Percentiles rank a stretch among this genome's conserved stretches.
phyloP scores from a whole-genome alignment of 2,888 invertebrate species.

The Nesidiocoris tenuis region DNA sequence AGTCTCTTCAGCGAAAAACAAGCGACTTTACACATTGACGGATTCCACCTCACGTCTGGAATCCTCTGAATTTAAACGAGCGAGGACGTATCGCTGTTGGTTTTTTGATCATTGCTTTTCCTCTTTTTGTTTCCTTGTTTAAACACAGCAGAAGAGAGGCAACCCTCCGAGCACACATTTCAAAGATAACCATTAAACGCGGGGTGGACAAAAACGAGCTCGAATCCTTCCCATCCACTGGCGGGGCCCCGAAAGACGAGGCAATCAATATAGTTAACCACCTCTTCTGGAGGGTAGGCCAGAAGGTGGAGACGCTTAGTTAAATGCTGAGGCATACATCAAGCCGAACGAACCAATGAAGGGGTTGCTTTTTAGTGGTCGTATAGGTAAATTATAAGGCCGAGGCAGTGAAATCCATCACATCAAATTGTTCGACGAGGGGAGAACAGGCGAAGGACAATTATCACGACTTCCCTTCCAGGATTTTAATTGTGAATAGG shows the following conservation, averaged over 20 bases:
- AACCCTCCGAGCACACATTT: slow-evolving; percentile 23
- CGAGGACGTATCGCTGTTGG: slow-evolving; percentile 5
- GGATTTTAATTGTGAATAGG: slow-evolving; percentile 26
- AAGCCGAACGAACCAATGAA: slow-evolving; percentile 20
- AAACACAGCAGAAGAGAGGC: slow-evolving; percentile 4
- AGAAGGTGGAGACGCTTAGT: slow-evolving; percentile 21
- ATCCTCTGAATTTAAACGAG: slow-evolving; percentile 36
- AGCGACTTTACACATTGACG: slow-evolving; percentile 39
- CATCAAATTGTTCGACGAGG: slow-evolving; percentile 1
- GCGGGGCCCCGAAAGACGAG: neutral
- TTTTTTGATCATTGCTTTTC: slow-evolving; percentile 21
- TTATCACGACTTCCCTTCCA: slow-evolving; percentile 14
- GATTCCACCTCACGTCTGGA: slow-evolving; percentile 33
- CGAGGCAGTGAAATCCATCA: slow-evolving; percentile 25
- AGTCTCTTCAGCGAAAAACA: slow-evolving; percentile 38
- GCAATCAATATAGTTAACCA: slow-evolving; percentile 35
- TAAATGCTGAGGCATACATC: slow-evolving; percentile 16
- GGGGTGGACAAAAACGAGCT: slow-evolving; percentile 10
- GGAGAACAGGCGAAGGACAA: slow-evolving; percentile 6
- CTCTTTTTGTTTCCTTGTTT: neutral
- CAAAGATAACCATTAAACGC: slow-evolving; percentile 33
- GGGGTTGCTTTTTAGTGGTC: slow-evolving; percentile 36
- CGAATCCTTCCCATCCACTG: neutral
- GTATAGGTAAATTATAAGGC: slow-evolving; percentile 35
- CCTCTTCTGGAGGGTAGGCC: neutral